These are phyloP conservation scores for Schlechtendalia chinensis DNA, from an alignment of 1,140 invertebrate genomes.

Conservation along the genomic window DNA sequence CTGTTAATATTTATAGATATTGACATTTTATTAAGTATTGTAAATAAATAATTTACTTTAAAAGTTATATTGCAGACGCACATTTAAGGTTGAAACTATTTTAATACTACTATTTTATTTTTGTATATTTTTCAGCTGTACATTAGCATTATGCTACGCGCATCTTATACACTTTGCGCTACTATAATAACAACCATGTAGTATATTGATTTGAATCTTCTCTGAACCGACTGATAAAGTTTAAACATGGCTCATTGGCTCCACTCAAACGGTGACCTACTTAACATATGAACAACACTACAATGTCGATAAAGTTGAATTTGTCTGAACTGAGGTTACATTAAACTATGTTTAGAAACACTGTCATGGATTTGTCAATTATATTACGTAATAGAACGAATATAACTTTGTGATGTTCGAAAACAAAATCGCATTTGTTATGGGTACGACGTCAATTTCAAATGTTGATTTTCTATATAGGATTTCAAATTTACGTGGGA, in stretches of 20 bases:
- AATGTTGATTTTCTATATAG: too few species aligned
- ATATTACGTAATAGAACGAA: too few species aligned
- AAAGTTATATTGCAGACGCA: neutral
- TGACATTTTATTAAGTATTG: neutral
- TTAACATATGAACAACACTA: neutral
- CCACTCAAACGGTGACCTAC: slow-evolving; percentile 13
- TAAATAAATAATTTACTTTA: neutral
- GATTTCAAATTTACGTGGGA: too few species aligned
- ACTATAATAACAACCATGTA: neutral
- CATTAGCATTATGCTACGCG: neutral
- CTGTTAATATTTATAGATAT: slow-evolving; percentile 3
- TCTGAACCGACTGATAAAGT: neutral
- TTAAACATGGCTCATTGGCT: slow-evolving; percentile 18
- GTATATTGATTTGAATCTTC: neutral
- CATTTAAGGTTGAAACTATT: neutral
- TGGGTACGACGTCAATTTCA: too few species aligned
- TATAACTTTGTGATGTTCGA: too few species aligned
- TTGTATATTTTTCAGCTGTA: neutral
- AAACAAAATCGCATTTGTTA: too few species aligned
- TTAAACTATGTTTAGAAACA: too few species aligned
- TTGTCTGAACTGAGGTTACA: neutral
- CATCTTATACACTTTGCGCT: neutral
- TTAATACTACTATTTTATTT: neutral
- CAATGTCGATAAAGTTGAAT: neutral
- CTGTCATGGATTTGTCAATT: too few species aligned